Base-by-base conservation (phyloP, 2,888 invertebrate genomes). In the Sesia bembeciformis region DNA sequence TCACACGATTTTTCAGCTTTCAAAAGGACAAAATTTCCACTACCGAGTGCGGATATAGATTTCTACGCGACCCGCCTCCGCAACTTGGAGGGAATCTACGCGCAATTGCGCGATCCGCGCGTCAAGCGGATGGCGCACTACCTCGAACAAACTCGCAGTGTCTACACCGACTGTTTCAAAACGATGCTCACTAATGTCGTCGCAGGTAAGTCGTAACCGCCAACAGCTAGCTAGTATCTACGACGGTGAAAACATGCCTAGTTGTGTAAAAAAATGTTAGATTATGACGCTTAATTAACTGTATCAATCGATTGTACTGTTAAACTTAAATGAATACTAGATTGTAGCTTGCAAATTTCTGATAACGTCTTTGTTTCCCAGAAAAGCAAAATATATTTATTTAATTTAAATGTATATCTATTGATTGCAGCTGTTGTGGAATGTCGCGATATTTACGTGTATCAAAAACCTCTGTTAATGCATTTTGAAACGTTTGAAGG, bases 51-150 rank as follows among this genome's bases (percentile, higher is more conserved):
- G 61, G 95, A 97, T 72, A 86, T 96, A 40, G 91, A 93, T 0
- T 98, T 96, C 81, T 98, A 98, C 94, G 89, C 91, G 54, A 90
- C 91, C 50, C 92, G 96, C 23, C 84, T 95, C 7, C 92, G 92
- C 59, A 97, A 97, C 74, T 84, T 98, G 5, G 96, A 97, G 73
- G 94, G 94, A 49, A 94, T 98, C 56, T 96, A 96, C 69, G 93
- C 95, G 43, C 98, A 98, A 78, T 85, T 98, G 62, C 90, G 93
- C n/a, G 95, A 96, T 72, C 93, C 93, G 5, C 90, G 95, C 65
- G 94, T 97, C 0, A 94, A 94, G 69, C 94, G 94, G 57, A 96
- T 98, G 92, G 95, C 94, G 0, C 92, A 93, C 57, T 92, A 96
- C 53, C 78, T 97, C 53, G 95, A 97, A 76, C 84, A 92, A 60